These are phyloP conservation scores for Andrena hattorfiana DNA, from an alignment of 2,888 invertebrate genomes.

Conservation along the genomic window DNA sequence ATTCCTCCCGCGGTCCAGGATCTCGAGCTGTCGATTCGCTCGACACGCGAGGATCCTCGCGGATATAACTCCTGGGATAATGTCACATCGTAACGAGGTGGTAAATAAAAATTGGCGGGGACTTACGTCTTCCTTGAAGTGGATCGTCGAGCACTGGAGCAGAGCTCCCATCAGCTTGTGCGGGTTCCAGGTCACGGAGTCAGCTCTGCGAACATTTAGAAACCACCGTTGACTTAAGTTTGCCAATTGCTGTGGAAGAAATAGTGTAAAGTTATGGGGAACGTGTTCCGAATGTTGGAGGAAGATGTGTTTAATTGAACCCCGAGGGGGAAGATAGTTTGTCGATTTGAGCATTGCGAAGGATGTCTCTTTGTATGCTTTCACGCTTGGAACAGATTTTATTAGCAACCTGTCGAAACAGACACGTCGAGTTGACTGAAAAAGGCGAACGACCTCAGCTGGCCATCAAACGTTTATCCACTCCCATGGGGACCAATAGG, in stretches of 20 bases:
- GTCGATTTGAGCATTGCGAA: neutral
- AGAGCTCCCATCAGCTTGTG: conserved; percentile 99
- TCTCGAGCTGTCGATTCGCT: conserved; percentile 40
- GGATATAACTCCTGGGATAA: neutral
- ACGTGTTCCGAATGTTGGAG: neutral
- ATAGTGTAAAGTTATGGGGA: neutral
- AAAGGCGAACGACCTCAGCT: conserved; percentile 78
- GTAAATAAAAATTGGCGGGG: neutral
- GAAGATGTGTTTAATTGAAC: too few relatives aligned
- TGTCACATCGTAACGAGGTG: neutral
- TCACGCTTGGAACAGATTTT: neutral
- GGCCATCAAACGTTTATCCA: conserved; percentile 79
- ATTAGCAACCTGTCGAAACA: conserved; percentile 56
- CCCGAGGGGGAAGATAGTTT: neutral
- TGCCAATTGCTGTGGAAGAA: neutral
- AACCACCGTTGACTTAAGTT: neutral
- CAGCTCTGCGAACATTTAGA: conserved; percentile 89
- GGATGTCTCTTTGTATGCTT: neutral
- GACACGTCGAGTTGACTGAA: conserved; percentile 55
- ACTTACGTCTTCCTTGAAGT: conserved; percentile 98
- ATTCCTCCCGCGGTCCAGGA: conserved; percentile 50
- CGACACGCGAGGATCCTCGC: neutral
- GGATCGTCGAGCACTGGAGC: conserved; percentile 98
- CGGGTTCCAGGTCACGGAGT: conserved; percentile 99
- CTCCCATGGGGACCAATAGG: conserved; percentile 78